Base-by-base conservation (phyloP, 2,113 vertebrate species). In the Leptosomus discolor region DNA sequence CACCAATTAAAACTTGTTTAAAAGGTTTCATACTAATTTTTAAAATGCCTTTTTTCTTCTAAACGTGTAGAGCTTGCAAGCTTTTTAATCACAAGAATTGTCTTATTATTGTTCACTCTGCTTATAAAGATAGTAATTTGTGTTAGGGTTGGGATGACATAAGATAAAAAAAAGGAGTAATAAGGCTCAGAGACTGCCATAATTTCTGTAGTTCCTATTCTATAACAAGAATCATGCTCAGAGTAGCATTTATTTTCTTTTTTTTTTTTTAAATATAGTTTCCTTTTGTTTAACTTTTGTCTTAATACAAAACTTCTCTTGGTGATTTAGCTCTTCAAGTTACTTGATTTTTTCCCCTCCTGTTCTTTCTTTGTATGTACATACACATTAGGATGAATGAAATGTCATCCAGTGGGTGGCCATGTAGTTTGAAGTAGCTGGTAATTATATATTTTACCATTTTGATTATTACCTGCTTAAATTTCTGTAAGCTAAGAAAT, bases 1-100 rank as follows among this genome's bases (percentile, higher is more conserved):
- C 93, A 92, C 74, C 90, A 91, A 90, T 97, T 97, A 96, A 92
- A 93, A 94, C 77, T 96, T 97, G 34, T 39, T 76, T 93, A 48
- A 90, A 74, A 79, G 78, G 43, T 80, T 94, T 57, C 24, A 16
- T 37, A 51, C n/a, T 71, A 36, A 2, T 79, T 76, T 93, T 82
- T 36, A 16, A 50, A 73, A 46, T 56, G 22, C 8, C 61, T 87
- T 85, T 90, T 90, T 67, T 48, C 14, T 91, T 88, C 43, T 67
- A 30, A 79, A 73, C 24, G 10, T 54, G 8, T 45, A 34, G 20
- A 37, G 12, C 20, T 81, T 63, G 19, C 39, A 65, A 74, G 32
- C 30, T 63, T 65, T 63, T 60, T 63, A 50, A 26, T 85, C 0
- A 2, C 57, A 39, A 50, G n/a, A 84, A 39, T 51, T 58, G 7